Evolutionary conservation across 2,888 invertebrate species (phyloP).

Genomic region (Conus canariensis): DNA sequence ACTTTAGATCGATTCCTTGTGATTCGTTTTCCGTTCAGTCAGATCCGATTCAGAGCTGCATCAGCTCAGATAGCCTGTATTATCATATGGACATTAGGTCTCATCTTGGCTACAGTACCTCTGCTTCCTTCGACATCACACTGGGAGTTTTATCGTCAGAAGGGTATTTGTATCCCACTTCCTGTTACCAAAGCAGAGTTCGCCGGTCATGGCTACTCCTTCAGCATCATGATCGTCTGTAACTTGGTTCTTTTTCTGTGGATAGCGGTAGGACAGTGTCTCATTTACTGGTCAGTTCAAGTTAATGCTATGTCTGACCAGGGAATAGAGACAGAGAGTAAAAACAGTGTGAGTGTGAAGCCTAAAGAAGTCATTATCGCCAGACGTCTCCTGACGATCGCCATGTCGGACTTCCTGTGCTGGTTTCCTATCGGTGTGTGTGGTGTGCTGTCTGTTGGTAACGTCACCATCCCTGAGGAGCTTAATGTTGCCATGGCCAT

Average conservation of each 20-base stretch:
- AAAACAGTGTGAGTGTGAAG: not conserved
- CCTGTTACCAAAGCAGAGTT: not conserved
- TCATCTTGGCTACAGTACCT: not conserved
- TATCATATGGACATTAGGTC: not conserved
- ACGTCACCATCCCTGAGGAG: not conserved
- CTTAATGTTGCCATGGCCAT: too few species aligned
- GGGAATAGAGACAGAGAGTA: not conserved
- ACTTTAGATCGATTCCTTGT: conserved; percentile 84
- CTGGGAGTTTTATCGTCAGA: not conserved
- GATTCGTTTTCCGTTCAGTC: not conserved
- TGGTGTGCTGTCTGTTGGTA: not conserved
- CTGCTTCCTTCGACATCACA: not conserved
- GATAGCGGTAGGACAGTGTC: not conserved
- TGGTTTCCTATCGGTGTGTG: not conserved
- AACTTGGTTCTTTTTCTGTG: not conserved
- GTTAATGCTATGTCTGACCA: not conserved
- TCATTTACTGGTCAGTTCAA: not conserved
- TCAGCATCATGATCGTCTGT: not conserved
- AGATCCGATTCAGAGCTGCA: not conserved
- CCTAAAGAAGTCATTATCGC: not conserved
- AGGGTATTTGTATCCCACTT: not conserved
- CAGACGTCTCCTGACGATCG: not conserved
- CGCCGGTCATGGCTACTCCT: not conserved
- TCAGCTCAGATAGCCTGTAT: not conserved
- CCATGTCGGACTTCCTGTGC: conserved; percentile 17